Percentiles rank a stretch among this genome's conserved stretches.
These are phyloP conservation scores for Heterocephalus glaber DNA, from an alignment of 2,113 vertebrate species.

Conservation along the genomic window DNA sequence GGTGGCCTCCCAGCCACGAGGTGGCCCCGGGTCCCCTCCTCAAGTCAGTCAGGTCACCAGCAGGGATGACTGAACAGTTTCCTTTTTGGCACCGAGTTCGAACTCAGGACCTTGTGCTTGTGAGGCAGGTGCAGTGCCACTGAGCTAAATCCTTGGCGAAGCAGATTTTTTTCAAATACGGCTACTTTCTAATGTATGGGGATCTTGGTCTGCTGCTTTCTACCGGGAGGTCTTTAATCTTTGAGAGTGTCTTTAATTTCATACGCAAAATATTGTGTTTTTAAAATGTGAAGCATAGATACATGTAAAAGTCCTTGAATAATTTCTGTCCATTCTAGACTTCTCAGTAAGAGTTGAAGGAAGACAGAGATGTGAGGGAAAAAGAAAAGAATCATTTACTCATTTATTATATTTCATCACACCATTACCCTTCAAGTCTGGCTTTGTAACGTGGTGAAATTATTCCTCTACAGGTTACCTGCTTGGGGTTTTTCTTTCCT, in stretches of 20 bases:
- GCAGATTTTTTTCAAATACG: not conserved
- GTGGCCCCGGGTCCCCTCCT: not conserved
- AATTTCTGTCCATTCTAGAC: not conserved
- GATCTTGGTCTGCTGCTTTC: not conserved
- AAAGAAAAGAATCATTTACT: not conserved
- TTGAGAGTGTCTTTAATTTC: not conserved
- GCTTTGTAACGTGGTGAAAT: not conserved
- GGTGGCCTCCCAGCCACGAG: not conserved
- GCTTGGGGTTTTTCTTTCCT: conserved; percentile 1
- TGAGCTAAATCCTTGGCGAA: too few relatives aligned
- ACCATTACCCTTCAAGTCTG: not conserved
- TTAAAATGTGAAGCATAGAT: not conserved
- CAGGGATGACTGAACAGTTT: not conserved
- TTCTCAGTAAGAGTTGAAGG: not conserved
- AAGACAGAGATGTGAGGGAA: not conserved
- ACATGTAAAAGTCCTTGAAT: not conserved
- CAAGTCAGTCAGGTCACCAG: not conserved
- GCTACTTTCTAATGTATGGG: not conserved
- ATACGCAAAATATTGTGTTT: not conserved
- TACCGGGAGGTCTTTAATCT: not conserved
- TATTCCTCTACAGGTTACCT: conserved; percentile 18
- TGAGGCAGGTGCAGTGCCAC: too few relatives aligned
- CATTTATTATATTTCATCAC: not conserved
- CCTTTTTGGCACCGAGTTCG: too few relatives aligned
- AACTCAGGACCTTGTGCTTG: too few relatives aligned